These are phyloP conservation scores for Pachycephala philippinensis DNA, from an alignment of 2,113 vertebrate genomes.

Conservation along the genomic window DNA sequence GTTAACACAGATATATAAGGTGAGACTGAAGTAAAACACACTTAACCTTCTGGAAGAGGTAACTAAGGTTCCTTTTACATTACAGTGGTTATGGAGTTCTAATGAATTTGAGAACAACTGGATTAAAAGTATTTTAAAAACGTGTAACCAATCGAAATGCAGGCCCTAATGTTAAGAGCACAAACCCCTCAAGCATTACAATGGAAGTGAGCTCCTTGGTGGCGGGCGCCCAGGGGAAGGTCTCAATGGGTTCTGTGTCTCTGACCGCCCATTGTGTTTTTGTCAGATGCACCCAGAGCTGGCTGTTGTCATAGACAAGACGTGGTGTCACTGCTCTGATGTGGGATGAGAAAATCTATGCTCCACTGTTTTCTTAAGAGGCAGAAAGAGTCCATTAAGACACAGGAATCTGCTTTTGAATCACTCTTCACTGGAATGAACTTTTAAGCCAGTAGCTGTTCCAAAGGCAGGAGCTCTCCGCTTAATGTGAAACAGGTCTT, in stretches of 20 bases:
- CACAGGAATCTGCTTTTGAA: not conserved
- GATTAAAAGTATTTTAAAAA: not conserved
- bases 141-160: not conserved
- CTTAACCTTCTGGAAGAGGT: not conserved
- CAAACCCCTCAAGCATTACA: not conserved
- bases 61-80: not conserved
- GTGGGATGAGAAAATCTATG: not conserved
- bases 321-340: not conserved
- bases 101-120: not conserved
- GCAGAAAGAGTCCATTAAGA: not conserved
- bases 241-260: not conserved
- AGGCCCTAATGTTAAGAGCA: not conserved
- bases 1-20: not conserved
- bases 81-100: not conserved
- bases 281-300: not conserved
- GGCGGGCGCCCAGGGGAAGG: accelerated
- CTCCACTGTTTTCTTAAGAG: not conserved
- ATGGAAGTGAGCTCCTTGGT: not conserved
- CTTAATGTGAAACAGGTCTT: constrained; percentile 28
- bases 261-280: accelerated
- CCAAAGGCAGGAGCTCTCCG: not conserved
- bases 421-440: not conserved
- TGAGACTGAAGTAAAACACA: not conserved
- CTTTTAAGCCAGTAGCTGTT: not conserved
- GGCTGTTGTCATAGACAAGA: not conserved